phyloP scores from a whole-genome alignment of 2,888 invertebrate genomes.

The Synanthedon vespiformis region DNA sequence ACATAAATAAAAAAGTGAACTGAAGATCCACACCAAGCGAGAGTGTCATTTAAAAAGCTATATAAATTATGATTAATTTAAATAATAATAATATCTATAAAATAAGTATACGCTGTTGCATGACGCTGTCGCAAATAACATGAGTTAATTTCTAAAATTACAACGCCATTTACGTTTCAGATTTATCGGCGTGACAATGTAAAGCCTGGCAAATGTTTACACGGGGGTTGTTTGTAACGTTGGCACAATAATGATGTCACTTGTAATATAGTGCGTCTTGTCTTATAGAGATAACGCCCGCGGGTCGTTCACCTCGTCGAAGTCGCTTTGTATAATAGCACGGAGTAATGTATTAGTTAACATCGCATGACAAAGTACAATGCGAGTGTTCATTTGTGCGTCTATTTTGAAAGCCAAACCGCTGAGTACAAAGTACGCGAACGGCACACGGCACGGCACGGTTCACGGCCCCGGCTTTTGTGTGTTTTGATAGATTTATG shows the following conservation, averaged over 20 bases:
- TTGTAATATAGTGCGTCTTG: constrained; percentile 52
- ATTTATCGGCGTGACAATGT: neutral
- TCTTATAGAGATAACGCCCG: constrained; percentile 48
- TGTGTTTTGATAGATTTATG: constrained; percentile 33
- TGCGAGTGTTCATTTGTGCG: constrained; percentile 30
- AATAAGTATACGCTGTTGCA: too few species aligned
- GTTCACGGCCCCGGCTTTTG: constrained; percentile 32
- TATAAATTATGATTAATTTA: too few species aligned
- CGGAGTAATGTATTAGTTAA: too few species aligned
- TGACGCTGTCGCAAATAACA: too few species aligned
- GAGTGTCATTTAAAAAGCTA: too few species aligned
- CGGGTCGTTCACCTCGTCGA: constrained; percentile 46
- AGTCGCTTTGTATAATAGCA: constrained; percentile 31
- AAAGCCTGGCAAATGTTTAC: neutral
- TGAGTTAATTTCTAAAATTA: too few species aligned
- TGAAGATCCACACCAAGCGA: too few species aligned
- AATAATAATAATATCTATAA: too few species aligned
- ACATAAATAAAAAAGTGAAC: too few species aligned
- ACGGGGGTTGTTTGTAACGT: constrained; percentile 17
- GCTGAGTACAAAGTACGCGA: constrained; percentile 26
- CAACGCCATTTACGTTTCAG: too few species aligned
- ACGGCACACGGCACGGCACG: constrained; percentile 18
- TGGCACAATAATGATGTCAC: constrained; percentile 56
- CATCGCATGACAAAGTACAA: constrained; percentile 47
- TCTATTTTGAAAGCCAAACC: constrained; percentile 41